Percentiles rank a stretch among this genome's conserved stretches.
Conservation (phyloP, 2,113 vertebrate species). For the Apistogramma diplotaenia region DNA sequence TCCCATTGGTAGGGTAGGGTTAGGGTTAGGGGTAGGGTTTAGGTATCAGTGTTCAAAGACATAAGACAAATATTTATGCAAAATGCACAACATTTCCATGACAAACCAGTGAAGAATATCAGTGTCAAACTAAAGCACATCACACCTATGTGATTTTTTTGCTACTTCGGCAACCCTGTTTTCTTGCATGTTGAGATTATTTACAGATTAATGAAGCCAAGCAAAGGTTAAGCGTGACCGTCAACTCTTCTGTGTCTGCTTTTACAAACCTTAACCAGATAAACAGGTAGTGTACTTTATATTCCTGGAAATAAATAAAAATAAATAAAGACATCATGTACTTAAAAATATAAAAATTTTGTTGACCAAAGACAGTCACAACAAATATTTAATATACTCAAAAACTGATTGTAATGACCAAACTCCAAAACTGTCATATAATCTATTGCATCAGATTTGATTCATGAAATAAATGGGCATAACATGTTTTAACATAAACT, state of each 20-base stretch:
- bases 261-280: neutral
- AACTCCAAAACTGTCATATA: no score
- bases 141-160: slow-evolving; percentile 1
- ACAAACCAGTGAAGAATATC: neutral
- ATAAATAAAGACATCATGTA: neutral
- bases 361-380: neutral
- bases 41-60: neutral
- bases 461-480: no score
- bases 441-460: no score
- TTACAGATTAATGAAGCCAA: neutral
- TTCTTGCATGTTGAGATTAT: neutral
- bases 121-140: neutral
- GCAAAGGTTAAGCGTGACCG: slow-evolving; percentile 20
- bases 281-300: neutral
- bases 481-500: no score
- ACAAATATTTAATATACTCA: no score
- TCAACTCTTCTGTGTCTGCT: slow-evolving; percentile 36
- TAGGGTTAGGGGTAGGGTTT: neutral
- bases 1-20: neutral
- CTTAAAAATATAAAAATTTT: neutral
- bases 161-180: neutral
- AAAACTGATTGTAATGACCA: no score
- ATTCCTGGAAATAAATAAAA: neutral
- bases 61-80: neutral
- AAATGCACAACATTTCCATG: neutral